Evolutionary conservation across 2,113 vertebrate genomes (phyloP).

Genomic region (Microtus richardsoni): DNA sequence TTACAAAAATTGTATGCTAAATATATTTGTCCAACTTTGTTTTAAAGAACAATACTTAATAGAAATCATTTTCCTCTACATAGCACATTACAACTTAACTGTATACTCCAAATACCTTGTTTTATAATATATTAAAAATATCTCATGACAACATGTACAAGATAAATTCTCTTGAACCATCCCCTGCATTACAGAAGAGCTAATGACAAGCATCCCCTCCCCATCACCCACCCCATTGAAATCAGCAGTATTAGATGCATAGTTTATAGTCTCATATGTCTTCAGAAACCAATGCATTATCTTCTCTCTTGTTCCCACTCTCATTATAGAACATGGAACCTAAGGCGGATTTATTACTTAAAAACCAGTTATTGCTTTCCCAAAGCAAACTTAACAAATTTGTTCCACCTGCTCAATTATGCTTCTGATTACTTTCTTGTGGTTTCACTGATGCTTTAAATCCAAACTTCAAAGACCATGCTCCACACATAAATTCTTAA

Average conservation of each 20-base stretch:
- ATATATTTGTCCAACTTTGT: constrained; percentile 9
- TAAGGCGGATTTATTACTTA: constrained; percentile 85
- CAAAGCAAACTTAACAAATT: constrained; percentile 87
- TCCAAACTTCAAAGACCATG: constrained; percentile 84
- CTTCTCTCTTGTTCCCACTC: constrained; percentile 58
- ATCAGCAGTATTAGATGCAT: constrained; percentile 76
- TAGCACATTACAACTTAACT: constrained; percentile 29
- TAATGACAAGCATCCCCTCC: constrained; percentile 42
- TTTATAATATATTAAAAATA: constrained; percentile 19
- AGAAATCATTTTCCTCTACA: constrained; percentile 32
- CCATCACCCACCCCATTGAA: constrained; percentile 60
- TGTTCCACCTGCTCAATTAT: constrained; percentile 85
- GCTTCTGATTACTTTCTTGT: constrained; percentile 83
- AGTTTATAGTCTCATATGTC: constrained; percentile 79
- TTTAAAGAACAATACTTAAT: constrained; percentile 34
- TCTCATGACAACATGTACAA: neutral
- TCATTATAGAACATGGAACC: constrained; percentile 82
- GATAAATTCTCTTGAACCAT: constrained; percentile 52
- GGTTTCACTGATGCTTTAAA: constrained; percentile 85
- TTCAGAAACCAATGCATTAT: constrained; percentile 75
- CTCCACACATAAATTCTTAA: constrained; percentile 73
- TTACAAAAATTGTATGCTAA: constrained; percentile 51
- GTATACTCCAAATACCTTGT: neutral
- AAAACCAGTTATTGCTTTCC: constrained; percentile 85
- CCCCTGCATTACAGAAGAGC: constrained; percentile 15